Evolutionary conservation across 2,797 vertebrate species (phyloP).

Genomic region (Hipposideros larvatus): DNA sequence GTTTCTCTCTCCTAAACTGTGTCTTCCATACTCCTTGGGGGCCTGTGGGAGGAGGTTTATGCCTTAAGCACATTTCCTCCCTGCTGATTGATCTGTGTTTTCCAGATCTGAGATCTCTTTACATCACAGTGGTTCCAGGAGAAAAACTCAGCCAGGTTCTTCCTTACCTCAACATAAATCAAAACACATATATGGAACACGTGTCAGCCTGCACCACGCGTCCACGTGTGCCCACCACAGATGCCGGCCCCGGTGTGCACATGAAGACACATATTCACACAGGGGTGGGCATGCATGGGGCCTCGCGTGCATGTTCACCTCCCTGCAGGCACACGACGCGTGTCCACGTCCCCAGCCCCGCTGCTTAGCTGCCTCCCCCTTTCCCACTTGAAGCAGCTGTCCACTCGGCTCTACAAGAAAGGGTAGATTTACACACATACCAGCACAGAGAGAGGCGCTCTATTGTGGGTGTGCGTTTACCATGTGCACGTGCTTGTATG

Average conservation of each 20-base stretch:
- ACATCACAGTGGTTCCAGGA: not conserved
- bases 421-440: rapidly evolving
- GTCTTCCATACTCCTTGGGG: rapidly evolving
- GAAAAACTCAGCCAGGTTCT: not conserved
- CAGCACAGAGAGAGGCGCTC: too few relatives aligned
- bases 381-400: not conserved
- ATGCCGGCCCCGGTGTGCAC: not conserved
- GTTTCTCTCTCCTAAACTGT: not conserved
- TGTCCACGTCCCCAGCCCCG: rapidly evolving
- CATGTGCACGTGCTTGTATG: rapidly evolving
- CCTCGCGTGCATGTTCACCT: rapidly evolving
- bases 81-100: constrained; percentile 25
- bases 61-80: not conserved
- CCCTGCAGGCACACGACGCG: not conserved
- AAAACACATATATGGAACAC: rapidly evolving
- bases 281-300: rapidly evolving
- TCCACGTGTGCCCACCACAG: rapidly evolving
- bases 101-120: constrained; percentile 43
- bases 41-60: not conserved
- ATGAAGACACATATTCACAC: not conserved
- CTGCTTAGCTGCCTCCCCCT: not conserved
- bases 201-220: rapidly evolving
- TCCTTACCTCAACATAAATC: not conserved
- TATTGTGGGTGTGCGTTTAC: not conserved
- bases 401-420: not conserved